Base-by-base conservation (phyloP, 2,113 vertebrate species). In the Verasper variegatus region DNA sequence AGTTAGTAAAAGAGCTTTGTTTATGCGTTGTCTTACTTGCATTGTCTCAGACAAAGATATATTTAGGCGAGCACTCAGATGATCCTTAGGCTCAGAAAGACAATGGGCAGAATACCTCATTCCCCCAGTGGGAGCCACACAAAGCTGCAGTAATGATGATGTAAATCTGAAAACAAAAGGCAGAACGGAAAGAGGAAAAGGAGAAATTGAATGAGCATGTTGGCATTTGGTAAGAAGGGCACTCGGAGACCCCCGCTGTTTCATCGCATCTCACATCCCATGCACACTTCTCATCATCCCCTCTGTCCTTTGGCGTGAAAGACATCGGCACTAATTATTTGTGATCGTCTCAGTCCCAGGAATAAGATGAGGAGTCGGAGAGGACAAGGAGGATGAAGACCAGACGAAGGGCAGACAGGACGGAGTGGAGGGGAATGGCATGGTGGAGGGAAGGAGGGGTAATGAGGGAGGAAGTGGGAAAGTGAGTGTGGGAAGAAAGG, bases 201-300 rank as follows among this genome's bases (percentile, higher is more conserved):
- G 54, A 84, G 68, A 82, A 85, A 85, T 21, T 57, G 71, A 82
- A 88, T 49, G 78, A 81, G 76, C 76, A 49, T 70, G 83, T 76
- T 90, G 87, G 80, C 78, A 90, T 89, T 92, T 89, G 68, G 68
- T 78, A 78, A 85, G 75, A 88, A 86, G 83, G 81, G 81, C 85
- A 87, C 65, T 69, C 1, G 10, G n/a, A 82, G 79, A 84, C 51
- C 74, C 84, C 83, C 3, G 27, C 82, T 81, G 82, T 63, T 85
- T 70, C 71, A 71, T 65, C 37, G 18, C 66, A 71, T 79, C 60
- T 27, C 37, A 35, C 77, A 67, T 65, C 81, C 79, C 67, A 71
- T 59, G 71, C 76, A 86, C 75, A 78, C 86, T 70, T 82, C 68
- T 73, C 74, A 75, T 79, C 77, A 40, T 71, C 82, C 81, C 73